These are phyloP conservation scores for Brachylomia viminalis DNA, from an alignment of 2,888 invertebrate species.

Conservation along the genomic window DNA sequence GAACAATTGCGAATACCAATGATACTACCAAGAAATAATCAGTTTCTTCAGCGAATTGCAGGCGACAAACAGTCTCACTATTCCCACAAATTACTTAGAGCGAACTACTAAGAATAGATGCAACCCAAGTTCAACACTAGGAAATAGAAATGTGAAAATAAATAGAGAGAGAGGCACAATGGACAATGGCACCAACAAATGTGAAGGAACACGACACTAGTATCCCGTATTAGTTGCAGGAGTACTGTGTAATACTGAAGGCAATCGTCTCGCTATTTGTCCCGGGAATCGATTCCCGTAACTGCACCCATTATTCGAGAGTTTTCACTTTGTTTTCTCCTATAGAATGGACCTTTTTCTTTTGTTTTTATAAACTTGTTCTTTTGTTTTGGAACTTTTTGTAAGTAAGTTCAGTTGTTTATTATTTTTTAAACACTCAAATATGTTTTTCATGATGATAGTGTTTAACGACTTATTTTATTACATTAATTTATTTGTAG, in stretches of 20 bases:
- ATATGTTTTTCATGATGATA: not conserved
- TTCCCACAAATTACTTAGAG: slow-evolving; percentile 29
- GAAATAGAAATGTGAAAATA: slow-evolving; percentile 47
- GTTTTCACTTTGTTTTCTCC: slow-evolving; percentile 36
- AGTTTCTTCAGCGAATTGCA: not conserved
- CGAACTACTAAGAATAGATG: slow-evolving; percentile 9
- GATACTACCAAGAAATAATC: not conserved
- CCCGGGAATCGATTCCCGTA: slow-evolving; percentile 70
- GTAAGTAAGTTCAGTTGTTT: slow-evolving; percentile 2
- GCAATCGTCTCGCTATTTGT: slow-evolving; percentile 70
- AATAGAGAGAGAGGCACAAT: slow-evolving; percentile 41
- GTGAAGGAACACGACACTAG: slow-evolving; percentile 50
- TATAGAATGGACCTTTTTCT: slow-evolving; percentile 8
- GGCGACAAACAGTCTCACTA: not conserved
- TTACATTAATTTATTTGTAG: not conserved
- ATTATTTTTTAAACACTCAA: not conserved
- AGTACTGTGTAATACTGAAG: slow-evolving; percentile 42
- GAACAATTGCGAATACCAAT: not conserved
- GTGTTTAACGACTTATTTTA: not conserved
- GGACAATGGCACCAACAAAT: slow-evolving; percentile 52
- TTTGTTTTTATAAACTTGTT: slow-evolving; percentile 24
- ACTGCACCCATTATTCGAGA: slow-evolving; percentile 64
- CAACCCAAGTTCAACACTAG: slow-evolving; percentile 33
- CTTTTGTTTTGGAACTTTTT: slow-evolving; percentile 12
- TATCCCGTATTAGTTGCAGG: slow-evolving; percentile 52